phyloP scores from a whole-genome alignment of 2,113 vertebrate genomes.

The Barnardius zonarius region DNA sequence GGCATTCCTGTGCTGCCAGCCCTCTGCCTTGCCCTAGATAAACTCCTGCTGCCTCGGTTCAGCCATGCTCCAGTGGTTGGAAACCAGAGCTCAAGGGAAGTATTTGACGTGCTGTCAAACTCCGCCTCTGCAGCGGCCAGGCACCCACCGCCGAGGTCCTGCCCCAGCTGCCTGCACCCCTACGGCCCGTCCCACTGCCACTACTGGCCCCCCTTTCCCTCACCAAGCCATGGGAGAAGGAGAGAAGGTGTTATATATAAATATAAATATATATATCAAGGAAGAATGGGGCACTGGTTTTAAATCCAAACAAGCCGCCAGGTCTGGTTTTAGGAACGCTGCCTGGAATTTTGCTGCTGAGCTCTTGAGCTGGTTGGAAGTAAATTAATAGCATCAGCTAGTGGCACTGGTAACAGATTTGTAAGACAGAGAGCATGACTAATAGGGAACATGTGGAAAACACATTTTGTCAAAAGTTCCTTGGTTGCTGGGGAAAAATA shows the following conservation, averaged over 20 bases:
- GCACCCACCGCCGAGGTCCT: not conserved
- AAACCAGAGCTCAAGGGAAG: not conserved
- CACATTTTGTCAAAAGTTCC: not conserved
- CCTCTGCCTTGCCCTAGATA: not conserved
- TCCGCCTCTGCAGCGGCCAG: conserved; percentile 31
- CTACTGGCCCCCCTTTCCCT: not conserved
- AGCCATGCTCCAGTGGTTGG: not conserved
- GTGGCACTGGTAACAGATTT: not conserved
- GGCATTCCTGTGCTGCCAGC: not conserved
- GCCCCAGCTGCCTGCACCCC: not conserved
- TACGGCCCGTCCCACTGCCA: not conserved
- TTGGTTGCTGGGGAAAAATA: not conserved
- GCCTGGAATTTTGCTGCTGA: conserved; percentile 40
- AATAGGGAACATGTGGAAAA: conserved; percentile 62
- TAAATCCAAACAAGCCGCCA: not conserved
- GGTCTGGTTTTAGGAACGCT: not conserved
- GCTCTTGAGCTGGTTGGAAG: not conserved
- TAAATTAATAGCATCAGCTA: not conserved
- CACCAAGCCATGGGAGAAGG: not conserved
- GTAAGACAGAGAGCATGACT: conserved; percentile 37
- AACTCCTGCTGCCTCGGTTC: not conserved
- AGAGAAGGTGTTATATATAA: not conserved
- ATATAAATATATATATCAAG: not conserved
- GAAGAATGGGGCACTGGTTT: not conserved
- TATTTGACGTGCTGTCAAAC: conserved; percentile 35